Evolutionary conservation across 2,888 invertebrate species (phyloP).

Genomic region (Sarcophaga carnaria): DNA sequence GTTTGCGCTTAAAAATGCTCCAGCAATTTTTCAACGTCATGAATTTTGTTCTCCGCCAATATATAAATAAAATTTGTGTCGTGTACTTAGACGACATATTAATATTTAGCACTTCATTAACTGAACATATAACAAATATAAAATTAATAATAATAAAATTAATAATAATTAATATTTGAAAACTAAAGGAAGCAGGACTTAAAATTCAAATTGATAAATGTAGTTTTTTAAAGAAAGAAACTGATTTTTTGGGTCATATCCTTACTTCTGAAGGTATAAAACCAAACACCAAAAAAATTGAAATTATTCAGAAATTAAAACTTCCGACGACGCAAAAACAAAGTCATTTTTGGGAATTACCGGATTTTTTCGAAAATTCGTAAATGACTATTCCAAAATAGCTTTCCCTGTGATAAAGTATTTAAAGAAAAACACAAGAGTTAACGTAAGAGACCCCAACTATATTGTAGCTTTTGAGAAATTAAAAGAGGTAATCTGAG

Average conservation of each 20-base stretch:
- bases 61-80: conserved; percentile 2
- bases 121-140: conserved; percentile 18
- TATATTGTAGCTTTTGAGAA: conserved; percentile 25
- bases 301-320: conserved; percentile 13
- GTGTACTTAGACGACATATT: conserved; percentile 28
- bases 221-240: conserved; percentile 21
- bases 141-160: no score
- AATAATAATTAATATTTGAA: conserved; percentile 11
- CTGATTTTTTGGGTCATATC: conserved; percentile 16
- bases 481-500: conserved; percentile 32
- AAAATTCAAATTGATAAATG: conserved; percentile 33
- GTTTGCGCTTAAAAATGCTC: conserved; percentile 58
- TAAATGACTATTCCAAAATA: conserved; percentile 24
- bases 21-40: conserved; percentile 73
- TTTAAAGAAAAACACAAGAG: conserved; percentile 16
- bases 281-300: conserved; percentile 1
- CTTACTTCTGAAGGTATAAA: conserved; percentile 2
- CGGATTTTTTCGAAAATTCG: conserved; percentile 11
- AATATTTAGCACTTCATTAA: conserved; percentile 25
- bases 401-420: conserved; percentile 8
- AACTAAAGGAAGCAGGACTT: conserved; percentile 6
- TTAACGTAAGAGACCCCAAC: conserved; percentile 4
- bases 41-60: conserved; percentile 48
- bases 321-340: not conserved
- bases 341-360: conserved; percentile 11